Percentiles rank a stretch among this genome's conserved stretches.
These are phyloP conservation scores for Sterna hirundo DNA, from an alignment of 2,113 vertebrate genomes.

Conservation along the genomic window DNA sequence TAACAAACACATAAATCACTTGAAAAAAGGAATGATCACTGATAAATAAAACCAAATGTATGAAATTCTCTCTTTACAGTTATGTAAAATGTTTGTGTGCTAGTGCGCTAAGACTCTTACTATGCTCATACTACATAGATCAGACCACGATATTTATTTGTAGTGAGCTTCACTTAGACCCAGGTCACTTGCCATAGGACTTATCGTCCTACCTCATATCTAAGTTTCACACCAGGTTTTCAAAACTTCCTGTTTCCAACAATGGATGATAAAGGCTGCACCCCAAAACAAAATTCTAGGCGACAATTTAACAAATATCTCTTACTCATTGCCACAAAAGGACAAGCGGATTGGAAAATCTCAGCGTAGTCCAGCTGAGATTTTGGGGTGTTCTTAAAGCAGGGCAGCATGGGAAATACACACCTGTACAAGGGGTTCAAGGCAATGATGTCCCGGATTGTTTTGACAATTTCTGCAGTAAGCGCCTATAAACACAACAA, in stretches of 20 bases:
- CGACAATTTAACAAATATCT: neutral
- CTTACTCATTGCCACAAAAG: neutral
- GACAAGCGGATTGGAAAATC: neutral
- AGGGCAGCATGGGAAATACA: neutral
- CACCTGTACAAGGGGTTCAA: conserved; percentile 96
- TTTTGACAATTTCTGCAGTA: conserved; percentile 98
- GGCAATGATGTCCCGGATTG: conserved; percentile 97
- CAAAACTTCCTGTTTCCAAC: neutral
- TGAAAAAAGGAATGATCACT: neutral
- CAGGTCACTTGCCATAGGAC: neutral
- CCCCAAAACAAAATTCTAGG: neutral
- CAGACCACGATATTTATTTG: neutral
- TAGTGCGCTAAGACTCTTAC: neutral
- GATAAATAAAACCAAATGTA: neutral
- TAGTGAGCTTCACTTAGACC: neutral
- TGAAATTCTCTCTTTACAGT: neutral
- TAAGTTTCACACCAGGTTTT: neutral
- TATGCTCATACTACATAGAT: neutral
- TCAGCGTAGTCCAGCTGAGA: neutral
- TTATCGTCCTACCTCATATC: accelerated
- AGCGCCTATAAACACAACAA: conserved; percentile 79
- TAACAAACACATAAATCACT: neutral
- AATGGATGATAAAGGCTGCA: neutral
- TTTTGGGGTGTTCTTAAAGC: neutral
- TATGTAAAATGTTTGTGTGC: neutral